A percentile compares a stretch with the other conserved stretches of the same genome.
Evolutionary conservation across 2,113 vertebrate species (phyloP).

Genomic region (Henicopernis longicauda): DNA sequence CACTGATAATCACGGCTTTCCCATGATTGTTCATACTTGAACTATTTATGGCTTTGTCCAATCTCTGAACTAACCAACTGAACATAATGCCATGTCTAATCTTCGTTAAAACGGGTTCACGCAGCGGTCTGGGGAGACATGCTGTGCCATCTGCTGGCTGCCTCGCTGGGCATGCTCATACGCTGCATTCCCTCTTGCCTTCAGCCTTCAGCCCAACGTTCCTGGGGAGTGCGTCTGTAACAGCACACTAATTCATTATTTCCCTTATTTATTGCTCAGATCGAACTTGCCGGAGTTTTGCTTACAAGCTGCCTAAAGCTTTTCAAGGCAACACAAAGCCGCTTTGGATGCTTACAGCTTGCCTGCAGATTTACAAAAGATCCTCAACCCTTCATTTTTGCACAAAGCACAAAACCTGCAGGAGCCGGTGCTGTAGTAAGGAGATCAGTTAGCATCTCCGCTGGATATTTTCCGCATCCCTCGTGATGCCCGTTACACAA

Average conservation of each 20-base stretch:
- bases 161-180: rapidly evolving
- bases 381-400: rapidly evolving
- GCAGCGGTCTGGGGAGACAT: rapidly evolving
- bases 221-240: rapidly evolving
- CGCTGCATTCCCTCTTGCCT: rapidly evolving
- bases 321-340: background rate
- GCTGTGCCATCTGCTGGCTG: background rate
- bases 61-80: background rate
- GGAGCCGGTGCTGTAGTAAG: background rate
- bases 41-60: background rate
- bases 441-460: background rate
- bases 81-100: background rate
- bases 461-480: background rate
- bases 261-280: background rate
- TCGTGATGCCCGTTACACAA: background rate
- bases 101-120: background rate
- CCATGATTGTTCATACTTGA: background rate
- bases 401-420: rapidly evolving
- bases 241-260: background rate
- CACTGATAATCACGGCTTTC: background rate
- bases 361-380: rapidly evolving
- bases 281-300: background rate
- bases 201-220: background rate
- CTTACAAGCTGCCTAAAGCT: background rate
- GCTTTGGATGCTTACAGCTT: background rate